Evolutionary conservation across 2,113 vertebrate species (phyloP).

Genomic region (Engystomops pustulosus): DNA sequence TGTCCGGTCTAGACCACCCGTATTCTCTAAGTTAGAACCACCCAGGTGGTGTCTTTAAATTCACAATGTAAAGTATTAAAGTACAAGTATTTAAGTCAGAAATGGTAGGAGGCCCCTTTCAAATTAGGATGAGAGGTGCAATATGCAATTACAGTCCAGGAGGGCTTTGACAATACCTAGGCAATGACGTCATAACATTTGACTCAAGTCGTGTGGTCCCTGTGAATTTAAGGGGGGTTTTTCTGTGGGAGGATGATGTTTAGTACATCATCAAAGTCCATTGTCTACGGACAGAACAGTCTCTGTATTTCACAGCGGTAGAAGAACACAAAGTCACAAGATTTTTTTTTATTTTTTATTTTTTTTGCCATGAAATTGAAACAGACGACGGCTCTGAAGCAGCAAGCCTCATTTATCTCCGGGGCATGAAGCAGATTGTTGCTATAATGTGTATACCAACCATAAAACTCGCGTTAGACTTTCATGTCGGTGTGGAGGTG

Average conservation of each 20-base stretch:
- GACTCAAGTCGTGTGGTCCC: too few species aligned
- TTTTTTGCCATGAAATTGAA: slow-evolving; percentile 10
- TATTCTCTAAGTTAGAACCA: too few species aligned
- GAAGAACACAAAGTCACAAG: not conserved
- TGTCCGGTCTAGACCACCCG: too few species aligned
- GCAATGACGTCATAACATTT: too few species aligned
- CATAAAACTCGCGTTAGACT: slow-evolving; percentile 32
- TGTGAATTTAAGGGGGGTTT: too few species aligned
- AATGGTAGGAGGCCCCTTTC: too few species aligned
- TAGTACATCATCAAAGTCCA: not conserved
- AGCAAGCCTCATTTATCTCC: slow-evolving; percentile 27
- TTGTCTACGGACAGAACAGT: not conserved
- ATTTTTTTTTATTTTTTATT: not conserved
- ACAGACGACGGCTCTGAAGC: not conserved
- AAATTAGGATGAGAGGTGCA: too few species aligned
- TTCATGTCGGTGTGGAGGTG: slow-evolving; percentile 33
- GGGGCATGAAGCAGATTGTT: slow-evolving; percentile 41
- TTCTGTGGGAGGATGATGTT: not conserved
- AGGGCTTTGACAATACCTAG: too few species aligned
- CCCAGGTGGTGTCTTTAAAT: too few species aligned
- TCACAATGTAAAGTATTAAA: too few species aligned
- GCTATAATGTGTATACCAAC: slow-evolving; percentile 16
- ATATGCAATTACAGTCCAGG: too few species aligned
- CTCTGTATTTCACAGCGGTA: not conserved
- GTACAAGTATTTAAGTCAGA: too few species aligned